Conservation (phyloP, 2,113 vertebrate species). For the Corydoras sp. region DNA sequence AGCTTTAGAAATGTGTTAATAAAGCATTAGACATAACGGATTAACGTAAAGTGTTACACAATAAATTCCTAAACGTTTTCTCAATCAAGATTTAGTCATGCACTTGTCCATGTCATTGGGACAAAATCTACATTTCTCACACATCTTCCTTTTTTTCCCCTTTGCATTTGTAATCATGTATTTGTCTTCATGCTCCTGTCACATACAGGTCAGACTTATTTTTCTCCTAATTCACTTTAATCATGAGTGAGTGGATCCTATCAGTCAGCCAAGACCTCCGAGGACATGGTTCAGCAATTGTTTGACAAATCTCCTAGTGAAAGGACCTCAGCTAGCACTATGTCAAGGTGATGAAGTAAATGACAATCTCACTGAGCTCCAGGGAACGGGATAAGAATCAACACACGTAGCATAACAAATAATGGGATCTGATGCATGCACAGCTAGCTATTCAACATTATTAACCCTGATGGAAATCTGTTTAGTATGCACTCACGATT, state of each 20-base stretch:
- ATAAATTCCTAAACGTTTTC: too few relatives aligned
- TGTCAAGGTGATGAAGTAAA: constrained; percentile 46
- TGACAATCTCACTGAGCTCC: constrained; percentile 38
- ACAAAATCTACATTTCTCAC: constrained; percentile 2
- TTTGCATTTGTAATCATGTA: neutral
- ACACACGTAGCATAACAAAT: constrained; percentile 40
- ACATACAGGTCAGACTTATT: constrained; percentile 21
- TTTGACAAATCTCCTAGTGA: constrained; percentile 49
- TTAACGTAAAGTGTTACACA: too few relatives aligned
- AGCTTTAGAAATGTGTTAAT: too few relatives aligned
- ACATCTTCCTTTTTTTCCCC: neutral
- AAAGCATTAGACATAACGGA: too few relatives aligned
- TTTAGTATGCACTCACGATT: constrained; percentile 27
- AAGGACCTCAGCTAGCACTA: constrained; percentile 38
- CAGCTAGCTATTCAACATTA: constrained; percentile 39
- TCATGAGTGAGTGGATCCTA: constrained; percentile 43
- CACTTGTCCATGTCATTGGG: constrained; percentile 10
- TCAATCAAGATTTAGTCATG: too few relatives aligned
- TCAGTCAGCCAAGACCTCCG: constrained; percentile 39
- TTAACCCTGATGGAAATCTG: constrained; percentile 31
- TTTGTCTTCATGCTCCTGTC: neutral
- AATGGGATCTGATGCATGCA: constrained; percentile 40
- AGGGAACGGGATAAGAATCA: constrained; percentile 37
- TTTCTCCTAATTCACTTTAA: constrained; percentile 41
- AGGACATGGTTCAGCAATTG: constrained; percentile 36